A percentile compares a stretch with the other conserved stretches of the same genome.
Evolutionary conservation across 2,888 invertebrate genomes (phyloP).

Genomic region (Thera obeliscata): DNA sequence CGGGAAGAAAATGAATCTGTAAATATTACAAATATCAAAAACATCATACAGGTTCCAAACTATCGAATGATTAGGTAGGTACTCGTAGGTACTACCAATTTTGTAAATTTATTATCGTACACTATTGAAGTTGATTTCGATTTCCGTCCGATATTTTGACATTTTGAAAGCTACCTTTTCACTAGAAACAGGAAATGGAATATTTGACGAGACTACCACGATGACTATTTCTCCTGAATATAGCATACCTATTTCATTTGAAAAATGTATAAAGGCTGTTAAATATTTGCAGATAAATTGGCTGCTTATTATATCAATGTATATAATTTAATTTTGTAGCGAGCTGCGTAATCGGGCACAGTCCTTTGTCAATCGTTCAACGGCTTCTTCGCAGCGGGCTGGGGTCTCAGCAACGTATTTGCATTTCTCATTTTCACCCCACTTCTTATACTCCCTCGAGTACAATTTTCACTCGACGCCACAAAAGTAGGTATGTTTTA

Average conservation of each 20-base stretch:
- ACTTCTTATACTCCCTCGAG: slow-evolving; percentile 66
- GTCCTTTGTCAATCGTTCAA: slow-evolving; percentile 74
- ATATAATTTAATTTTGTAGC: slow-evolving; percentile 50
- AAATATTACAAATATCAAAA: not conserved
- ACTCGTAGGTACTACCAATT: slow-evolving; percentile 7
- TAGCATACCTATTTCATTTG: slow-evolving; percentile 48
- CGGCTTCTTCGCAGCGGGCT: slow-evolving; percentile 66
- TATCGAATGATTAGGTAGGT: too few relatives aligned
- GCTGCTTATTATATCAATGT: not conserved
- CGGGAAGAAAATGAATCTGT: not conserved
- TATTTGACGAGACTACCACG: slow-evolving; percentile 56
- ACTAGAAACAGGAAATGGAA: slow-evolving; percentile 65
- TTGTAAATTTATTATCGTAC: slow-evolving; percentile 32
- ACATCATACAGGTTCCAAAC: not conserved
- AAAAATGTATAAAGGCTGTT: slow-evolving; percentile 33
- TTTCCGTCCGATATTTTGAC: slow-evolving; percentile 66
- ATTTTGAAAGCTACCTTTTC: slow-evolving; percentile 63
- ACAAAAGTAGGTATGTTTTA: slow-evolving; percentile 53
- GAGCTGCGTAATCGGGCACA: slow-evolving; percentile 62
- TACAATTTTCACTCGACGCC: slow-evolving; percentile 68
- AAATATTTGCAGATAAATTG: not conserved
- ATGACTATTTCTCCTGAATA: slow-evolving; percentile 44
- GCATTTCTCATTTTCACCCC: slow-evolving; percentile 81
- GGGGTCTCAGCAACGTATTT: slow-evolving; percentile 75
- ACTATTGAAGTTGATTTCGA: slow-evolving; percentile 50